Evolutionary conservation across 2,797 vertebrate genomes (phyloP).

Genomic region (Hydrocynus forskahlii): DNA sequence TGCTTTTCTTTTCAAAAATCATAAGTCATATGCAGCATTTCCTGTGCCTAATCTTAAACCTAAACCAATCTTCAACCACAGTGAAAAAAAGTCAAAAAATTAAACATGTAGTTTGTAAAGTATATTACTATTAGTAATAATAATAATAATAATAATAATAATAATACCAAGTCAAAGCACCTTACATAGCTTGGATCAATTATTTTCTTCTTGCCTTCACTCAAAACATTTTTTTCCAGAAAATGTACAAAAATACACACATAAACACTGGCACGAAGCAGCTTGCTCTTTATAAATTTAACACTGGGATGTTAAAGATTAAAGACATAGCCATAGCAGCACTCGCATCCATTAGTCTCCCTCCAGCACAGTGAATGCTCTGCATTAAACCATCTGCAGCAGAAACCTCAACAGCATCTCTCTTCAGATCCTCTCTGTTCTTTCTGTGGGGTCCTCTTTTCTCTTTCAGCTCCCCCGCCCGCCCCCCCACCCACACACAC

Average conservation of each 20-base stretch:
- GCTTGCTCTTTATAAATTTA: not conserved
- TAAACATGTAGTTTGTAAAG: no score
- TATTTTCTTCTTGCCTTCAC: not conserved
- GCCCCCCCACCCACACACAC: no score
- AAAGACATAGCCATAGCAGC: conserved; percentile 1
- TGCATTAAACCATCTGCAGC: conserved; percentile 40
- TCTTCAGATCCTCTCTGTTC: conserved; percentile 1
- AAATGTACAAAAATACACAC: not conserved
- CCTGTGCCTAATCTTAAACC: no score
- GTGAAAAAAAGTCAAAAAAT: no score
- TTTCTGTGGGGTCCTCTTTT: conserved; percentile 14
- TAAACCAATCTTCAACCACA: no score
- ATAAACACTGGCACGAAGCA: not conserved
- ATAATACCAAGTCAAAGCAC: no score
- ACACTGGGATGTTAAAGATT: conserved; percentile 23
- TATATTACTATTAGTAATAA: no score
- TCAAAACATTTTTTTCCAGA: not conserved
- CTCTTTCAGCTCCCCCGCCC: not conserved
- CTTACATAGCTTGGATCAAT: no score
- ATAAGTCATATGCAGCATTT: no score
- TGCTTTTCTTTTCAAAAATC: no score
- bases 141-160: no score
- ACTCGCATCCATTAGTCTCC: conserved; percentile 12
- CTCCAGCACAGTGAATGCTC: not conserved
- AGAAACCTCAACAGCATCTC: conserved; percentile 5